These are phyloP conservation scores for Acanthosepion pharaonis DNA, from an alignment of 2,888 invertebrate species.

Conservation along the genomic window DNA sequence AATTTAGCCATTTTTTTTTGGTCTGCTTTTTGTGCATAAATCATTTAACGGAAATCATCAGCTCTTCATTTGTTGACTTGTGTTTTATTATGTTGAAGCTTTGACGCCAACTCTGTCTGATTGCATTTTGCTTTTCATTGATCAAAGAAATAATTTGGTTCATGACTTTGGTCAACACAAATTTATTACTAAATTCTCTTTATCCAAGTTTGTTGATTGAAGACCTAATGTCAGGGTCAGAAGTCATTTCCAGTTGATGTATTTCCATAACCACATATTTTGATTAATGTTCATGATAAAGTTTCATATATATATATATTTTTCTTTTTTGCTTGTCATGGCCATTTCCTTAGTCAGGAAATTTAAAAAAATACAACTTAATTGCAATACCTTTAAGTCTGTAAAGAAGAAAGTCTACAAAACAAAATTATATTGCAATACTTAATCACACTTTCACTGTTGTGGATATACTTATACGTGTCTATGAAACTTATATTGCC, in stretches of 20 bases:
- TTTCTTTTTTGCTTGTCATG: no score
- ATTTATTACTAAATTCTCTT: neutral
- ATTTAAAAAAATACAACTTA: no score
- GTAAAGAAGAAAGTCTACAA: neutral
- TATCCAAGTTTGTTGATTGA: neutral
- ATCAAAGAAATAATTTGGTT: constrained; percentile 11
- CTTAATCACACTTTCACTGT: no score
- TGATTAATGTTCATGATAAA: neutral
- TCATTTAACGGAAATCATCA: no score
- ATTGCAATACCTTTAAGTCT: neutral
- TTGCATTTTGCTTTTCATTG: neutral
- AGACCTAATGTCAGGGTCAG: neutral
- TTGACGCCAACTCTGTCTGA: neutral
- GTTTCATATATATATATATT: no score
- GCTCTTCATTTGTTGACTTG: neutral
- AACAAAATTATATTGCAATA: no score
- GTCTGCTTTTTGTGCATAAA: no score
- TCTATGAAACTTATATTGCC: no score
- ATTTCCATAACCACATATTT: neutral
- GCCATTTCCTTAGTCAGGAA: no score
- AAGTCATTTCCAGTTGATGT: neutral
- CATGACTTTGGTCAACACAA: neutral
- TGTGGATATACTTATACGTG: no score
- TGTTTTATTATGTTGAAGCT: neutral
- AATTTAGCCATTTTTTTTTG: no score